phyloP scores from a whole-genome alignment of 2,113 vertebrate species.

The Aldabrachelys gigantea region DNA sequence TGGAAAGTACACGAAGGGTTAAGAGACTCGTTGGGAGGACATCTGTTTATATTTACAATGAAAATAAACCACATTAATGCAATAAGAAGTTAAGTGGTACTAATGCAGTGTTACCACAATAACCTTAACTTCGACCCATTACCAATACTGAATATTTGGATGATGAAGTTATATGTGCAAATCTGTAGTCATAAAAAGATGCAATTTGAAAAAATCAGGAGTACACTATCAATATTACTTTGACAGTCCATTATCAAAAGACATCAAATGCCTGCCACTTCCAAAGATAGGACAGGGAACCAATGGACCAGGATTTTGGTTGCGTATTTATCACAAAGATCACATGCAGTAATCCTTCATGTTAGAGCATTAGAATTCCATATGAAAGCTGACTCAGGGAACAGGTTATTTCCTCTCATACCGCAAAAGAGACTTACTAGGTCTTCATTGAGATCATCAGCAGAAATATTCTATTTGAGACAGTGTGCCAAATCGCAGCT shows the following conservation, averaged over 20 bases:
- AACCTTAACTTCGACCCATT: background rate
- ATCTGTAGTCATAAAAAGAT: background rate
- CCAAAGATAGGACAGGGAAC: background rate
- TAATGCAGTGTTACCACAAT: background rate
- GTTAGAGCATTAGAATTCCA: background rate
- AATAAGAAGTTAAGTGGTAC: background rate
- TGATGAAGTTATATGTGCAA: background rate
- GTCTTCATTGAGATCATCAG: no score
- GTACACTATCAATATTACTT: background rate
- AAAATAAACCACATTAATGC: background rate
- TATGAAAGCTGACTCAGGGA: background rate
- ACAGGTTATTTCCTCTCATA: no score
- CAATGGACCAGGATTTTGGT: background rate
- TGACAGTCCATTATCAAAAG: background rate
- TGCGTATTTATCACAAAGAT: background rate
- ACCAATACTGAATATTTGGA: background rate
- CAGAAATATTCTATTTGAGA: no score
- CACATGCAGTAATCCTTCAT: background rate
- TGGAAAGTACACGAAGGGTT: constrained; percentile 52
- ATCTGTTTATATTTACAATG: background rate
- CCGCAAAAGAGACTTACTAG: no score
- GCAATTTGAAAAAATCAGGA: background rate
- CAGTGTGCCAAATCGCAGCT: no score
- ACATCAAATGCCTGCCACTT: background rate
- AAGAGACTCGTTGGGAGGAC: background rate